Evolutionary conservation across 2,797 vertebrate genomes (phyloP).

Genomic region (Liasis olivaceus): DNA sequence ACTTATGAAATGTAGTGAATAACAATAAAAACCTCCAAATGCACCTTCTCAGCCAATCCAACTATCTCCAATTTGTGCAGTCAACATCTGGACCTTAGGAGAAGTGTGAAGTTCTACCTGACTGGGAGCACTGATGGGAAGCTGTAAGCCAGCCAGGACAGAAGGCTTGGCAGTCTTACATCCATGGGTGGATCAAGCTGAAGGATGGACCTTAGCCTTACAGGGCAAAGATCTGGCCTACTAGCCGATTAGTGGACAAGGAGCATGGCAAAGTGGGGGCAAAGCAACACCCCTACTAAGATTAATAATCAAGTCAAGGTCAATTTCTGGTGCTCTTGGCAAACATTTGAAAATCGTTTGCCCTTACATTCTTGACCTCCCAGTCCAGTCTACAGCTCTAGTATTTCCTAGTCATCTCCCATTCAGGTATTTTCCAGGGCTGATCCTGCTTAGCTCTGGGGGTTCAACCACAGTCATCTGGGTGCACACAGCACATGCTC

Average conservation of each 20-base stretch:
- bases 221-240: background rate
- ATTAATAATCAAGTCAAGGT: background rate
- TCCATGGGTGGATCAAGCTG: too few species aligned
- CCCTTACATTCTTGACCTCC: background rate
- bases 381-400: background rate
- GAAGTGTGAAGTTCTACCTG: background rate
- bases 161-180: background rate
- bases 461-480: background rate
- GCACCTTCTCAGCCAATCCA: background rate
- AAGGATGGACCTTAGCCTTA: background rate
- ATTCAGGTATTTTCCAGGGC: background rate
- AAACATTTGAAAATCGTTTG: background rate
- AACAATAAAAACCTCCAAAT: background rate
- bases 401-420: background rate
- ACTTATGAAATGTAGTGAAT: background rate
- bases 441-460: slow-evolving; percentile 8
- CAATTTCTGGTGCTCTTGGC: background rate
- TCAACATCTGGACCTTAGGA: background rate
- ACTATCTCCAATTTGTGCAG: background rate
- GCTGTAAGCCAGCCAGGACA: background rate
- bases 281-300: background rate
- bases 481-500: background rate
- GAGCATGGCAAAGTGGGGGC: background rate
- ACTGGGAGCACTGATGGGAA: too few species aligned
- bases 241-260: background rate